Conservation (phyloP, 2,888 invertebrate species). For the Lutraria lutraria region DNA sequence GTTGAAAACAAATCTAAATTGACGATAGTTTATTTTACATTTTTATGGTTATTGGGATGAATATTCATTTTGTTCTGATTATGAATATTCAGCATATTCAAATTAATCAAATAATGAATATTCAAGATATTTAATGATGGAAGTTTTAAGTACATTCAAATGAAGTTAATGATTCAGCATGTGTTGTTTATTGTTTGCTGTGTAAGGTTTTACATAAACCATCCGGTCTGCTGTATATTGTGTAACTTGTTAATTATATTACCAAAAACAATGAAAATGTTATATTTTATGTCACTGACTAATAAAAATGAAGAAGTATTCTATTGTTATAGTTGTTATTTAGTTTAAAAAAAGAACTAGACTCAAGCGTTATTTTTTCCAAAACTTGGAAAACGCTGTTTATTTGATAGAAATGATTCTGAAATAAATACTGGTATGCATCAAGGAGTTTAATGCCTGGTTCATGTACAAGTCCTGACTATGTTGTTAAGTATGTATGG, state of each 20-base stretch:
- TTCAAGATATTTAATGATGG: neutral
- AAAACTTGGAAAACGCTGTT: no score
- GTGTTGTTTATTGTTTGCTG: neutral
- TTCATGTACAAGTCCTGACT: no score
- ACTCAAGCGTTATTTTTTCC: no score
- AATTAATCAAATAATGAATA: neutral
- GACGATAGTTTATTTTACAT: neutral
- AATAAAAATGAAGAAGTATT: neutral
- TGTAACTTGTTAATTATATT: slow-evolving; percentile 13
- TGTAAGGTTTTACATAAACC: neutral
- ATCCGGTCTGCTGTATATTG: neutral
- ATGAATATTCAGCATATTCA: neutral
- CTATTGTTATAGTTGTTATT: neutral
- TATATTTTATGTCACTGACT: slow-evolving; percentile 15
- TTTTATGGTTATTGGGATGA: neutral
- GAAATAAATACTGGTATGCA: no score
- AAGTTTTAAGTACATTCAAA: neutral
- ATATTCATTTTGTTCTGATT: neutral
- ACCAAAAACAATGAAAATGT: neutral
- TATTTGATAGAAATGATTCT: no score
- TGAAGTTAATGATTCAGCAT: neutral
- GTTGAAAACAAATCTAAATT: neutral
- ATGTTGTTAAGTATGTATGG: no score
- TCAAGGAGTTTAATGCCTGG: no score
- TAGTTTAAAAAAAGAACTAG: no score